Percentiles rank a stretch among this genome's conserved stretches.
phyloP scores from a whole-genome alignment of 2,113 vertebrate genomes.

The Amia ocellicauda region DNA sequence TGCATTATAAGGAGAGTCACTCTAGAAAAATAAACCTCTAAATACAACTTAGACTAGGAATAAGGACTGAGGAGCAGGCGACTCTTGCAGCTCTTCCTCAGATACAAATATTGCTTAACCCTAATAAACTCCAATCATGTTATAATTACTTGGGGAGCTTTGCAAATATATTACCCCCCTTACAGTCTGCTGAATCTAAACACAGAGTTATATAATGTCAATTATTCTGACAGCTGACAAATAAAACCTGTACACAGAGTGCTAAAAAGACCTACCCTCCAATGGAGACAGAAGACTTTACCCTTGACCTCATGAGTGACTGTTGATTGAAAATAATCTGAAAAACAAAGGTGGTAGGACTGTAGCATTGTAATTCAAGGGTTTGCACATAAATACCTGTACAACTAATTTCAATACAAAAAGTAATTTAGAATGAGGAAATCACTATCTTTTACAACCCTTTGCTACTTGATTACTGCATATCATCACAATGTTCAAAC shows the following conservation, averaged over 20 bases:
- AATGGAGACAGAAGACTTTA: slow-evolving; percentile 94
- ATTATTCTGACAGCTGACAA: neutral
- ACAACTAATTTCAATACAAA: too few relatives aligned
- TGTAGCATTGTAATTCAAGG: neutral
- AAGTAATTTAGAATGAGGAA: too few relatives aligned
- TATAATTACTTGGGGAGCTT: too few relatives aligned
- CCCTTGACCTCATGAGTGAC: slow-evolving; percentile 84
- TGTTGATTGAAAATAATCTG: slow-evolving; percentile 95
- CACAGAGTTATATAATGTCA: too few relatives aligned
- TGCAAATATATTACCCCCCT: neutral
- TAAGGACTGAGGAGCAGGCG: too few relatives aligned
- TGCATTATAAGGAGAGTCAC: too few relatives aligned
- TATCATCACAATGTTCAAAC: too few relatives aligned
- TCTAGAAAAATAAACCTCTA: too few relatives aligned
- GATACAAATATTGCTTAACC: neutral
- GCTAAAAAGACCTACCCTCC: slow-evolving; percentile 74
- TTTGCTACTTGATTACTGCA: too few relatives aligned
- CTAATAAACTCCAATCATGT: neutral
- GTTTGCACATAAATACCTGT: neutral
- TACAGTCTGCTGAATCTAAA: neutral
- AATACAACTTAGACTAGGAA: too few relatives aligned
- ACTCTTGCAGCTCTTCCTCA: too few relatives aligned
- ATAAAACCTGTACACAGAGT: neutral
- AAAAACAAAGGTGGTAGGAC: slow-evolving; percentile 1
- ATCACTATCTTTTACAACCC: too few relatives aligned